phyloP scores from a whole-genome alignment of 1,140 invertebrate species.

The Tetramorium alpestre region DNA sequence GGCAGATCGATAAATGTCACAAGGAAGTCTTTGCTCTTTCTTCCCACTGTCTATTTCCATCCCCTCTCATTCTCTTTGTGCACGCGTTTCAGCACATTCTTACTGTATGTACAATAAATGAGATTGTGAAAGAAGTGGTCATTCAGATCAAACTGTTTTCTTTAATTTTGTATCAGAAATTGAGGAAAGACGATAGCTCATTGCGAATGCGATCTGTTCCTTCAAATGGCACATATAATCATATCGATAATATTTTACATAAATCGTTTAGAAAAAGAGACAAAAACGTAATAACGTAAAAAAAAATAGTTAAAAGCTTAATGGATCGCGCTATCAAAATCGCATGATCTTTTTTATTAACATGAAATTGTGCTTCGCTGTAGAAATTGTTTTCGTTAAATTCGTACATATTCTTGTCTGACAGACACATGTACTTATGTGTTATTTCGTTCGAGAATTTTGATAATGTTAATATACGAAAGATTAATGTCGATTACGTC shows the following conservation, averaged over 20 bases:
- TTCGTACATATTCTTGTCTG: background rate
- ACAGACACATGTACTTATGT: background rate
- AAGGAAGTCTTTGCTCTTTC: conserved; percentile 34
- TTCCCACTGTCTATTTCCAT: background rate
- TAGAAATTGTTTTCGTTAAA: background rate
- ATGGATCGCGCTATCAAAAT: background rate
- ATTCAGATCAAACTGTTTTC: background rate
- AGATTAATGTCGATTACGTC: background rate
- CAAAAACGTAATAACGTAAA: background rate
- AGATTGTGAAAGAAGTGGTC: conserved; percentile 23
- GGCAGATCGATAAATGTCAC: conserved; percentile 2
- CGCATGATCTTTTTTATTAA: background rate
- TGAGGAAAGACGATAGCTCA: conserved; percentile 9
- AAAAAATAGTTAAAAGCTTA: background rate
- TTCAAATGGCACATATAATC: background rate
- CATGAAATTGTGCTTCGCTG: background rate
- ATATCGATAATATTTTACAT: conserved; percentile 6
- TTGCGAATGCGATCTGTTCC: conserved; percentile 25
- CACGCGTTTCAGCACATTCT: conserved; percentile 13
- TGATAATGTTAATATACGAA: background rate
- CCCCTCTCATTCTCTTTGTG: conserved; percentile 11
- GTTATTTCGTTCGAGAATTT: background rate
- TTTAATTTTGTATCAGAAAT: background rate
- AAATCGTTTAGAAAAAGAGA: background rate
- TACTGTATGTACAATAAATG: conserved; percentile 24